Base-by-base conservation (phyloP, 2,113 vertebrate species). In the Laterallus jamaicensis region DNA sequence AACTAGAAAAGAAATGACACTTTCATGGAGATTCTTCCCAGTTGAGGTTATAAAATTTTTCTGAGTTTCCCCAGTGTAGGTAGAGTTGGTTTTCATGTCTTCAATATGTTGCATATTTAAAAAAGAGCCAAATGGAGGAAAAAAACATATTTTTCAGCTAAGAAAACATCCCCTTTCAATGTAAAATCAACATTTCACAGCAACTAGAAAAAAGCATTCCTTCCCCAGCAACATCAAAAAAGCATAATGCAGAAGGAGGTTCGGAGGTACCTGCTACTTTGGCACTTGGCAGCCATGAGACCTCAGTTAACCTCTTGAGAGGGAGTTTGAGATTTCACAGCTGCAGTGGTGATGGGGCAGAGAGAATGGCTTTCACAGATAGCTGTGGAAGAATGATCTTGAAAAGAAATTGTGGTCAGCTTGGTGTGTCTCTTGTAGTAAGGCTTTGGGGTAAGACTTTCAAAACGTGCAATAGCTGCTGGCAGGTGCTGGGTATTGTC, bases 1-100 rank as follows among this genome's bases (percentile, higher is more conserved):
- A 86, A 31, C 1, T 3, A 44, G 12, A 13, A 44, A 56, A 59
- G 13, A 71, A 37, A 20, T 0, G 1, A 31, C 1, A 0, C 3
- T 78, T 66, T 3, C 26, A 67, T 66, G 5, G 12, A 56, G 16
- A 37, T 60, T 67, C 24, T 66, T 94, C 54, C 40, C 54, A 79
- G 8, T 10, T 71, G 47, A 39, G 17, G 15, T 85, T 24, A 62
- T 56, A 52, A 92, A 93, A 62, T 15, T 1, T 44, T 12, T 86
- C 40, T 73, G 32, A 60, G 6, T 92, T 86, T 86, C 20, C 20
- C 35, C 15, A 24, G 24, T 3, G 9, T 32, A 17, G 3, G 1
- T 3, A 28, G 29, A 54, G 54, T 2, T 69, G 11, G 4, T 77
- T 90, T 92, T 82, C 75, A 69, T 37, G 15, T 69, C 67, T 86